Evolutionary conservation across 2,888 invertebrate genomes (phyloP), one percentile per base, ranked within the genome.

Genomic region (Eretmocerus hayati): DNA sequence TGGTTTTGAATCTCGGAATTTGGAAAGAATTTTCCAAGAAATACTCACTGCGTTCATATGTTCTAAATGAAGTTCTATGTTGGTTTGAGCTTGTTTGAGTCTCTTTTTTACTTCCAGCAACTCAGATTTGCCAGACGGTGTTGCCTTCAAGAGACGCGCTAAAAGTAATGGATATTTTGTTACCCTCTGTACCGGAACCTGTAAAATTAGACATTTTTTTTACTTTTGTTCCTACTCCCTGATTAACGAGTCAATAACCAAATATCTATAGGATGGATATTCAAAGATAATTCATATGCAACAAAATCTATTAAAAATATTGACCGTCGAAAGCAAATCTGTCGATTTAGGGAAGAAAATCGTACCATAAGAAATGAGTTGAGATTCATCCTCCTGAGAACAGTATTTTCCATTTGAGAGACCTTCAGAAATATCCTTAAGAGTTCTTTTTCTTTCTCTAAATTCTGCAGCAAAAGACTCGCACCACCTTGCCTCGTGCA

Each of bases 361-460:
- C 74, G 72, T 71, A 90, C 93, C 93, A 95, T 95, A 47, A 95
- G 81, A 74, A 95, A 96, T n/a, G 95, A 93, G 74, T 94, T 92
- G 40, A 96, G 78, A 72, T 94, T 94, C 94, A 95, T 95, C 61
- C 94, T 79, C 59, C 95, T 78, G 59, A 95, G 75, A 55, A 92
- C 86, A 18, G 89, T 83, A 71, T 95, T 95, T 72, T 95, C 95
- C 88, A 93, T 92, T 77, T 95, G 95, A 31, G 94, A 94, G 50
- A 94, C 95, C 69, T 90, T 84, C 50, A 96, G 78, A 74, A 95
- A 96, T 73, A 95, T 92, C 70, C 92, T 79, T 58, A 95, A 75
- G 48, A 95, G 79, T 71, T 95, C 94, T 72, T 93, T 93, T 67
- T 95, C 94, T 73, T 92, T 91, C 75, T 94, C 93, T 50, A 94